Evolutionary conservation across 37 sponge, comb jelly and placozoan species (phyloP), one percentile per base, ranked within the genome.

Genomic region (Oopsacas minuta): DNA sequence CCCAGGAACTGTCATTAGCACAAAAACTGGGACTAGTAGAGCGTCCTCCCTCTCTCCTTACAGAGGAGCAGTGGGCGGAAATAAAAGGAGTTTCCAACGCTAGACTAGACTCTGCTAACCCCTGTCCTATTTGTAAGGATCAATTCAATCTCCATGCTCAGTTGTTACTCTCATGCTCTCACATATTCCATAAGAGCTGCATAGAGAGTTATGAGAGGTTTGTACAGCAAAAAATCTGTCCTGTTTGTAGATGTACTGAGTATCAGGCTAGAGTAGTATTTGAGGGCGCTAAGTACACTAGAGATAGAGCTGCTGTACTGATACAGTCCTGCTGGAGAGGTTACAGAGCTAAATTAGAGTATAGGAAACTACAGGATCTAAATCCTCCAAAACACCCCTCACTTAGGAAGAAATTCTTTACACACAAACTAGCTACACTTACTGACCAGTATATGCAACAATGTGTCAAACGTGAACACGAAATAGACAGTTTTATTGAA

Each of bases 111-210:
- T 94, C 92, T 8, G 7, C 82, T 22, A 85, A 85, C 0, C 97
- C 97, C 0, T 97, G 97, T 88, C 87, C 91, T 36, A 94, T 97
- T 23, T 97, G 97, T 83, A 87, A 94, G 49, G 94, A 94, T 34
- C 85, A 52, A 36, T 97, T 92, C 51, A 86, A 89, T 5, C 75
- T 87, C 32, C 83, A 53, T 1, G 36, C 75, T 1, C 88, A 94
- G 94, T 90, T 92, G 38, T 84, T 93, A 0, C 85, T 95, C 37
- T 93, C 92, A 20, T 95, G 93, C 83, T 88, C 91, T 23, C 97
- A 96, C 83, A 87, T 92, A 22, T 96, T 96, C 83, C 97, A 96
- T 85, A 86, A 53, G 87, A 84, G 88, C 23, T 94, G 97, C 86
- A 83, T 95, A n/a, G 53, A 53, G 37, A 90, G 94, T 23, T 91